These are phyloP conservation scores for Pristionchus exspectatus DNA, from an alignment of 2,888 invertebrate species.

Conservation along the genomic window DNA sequence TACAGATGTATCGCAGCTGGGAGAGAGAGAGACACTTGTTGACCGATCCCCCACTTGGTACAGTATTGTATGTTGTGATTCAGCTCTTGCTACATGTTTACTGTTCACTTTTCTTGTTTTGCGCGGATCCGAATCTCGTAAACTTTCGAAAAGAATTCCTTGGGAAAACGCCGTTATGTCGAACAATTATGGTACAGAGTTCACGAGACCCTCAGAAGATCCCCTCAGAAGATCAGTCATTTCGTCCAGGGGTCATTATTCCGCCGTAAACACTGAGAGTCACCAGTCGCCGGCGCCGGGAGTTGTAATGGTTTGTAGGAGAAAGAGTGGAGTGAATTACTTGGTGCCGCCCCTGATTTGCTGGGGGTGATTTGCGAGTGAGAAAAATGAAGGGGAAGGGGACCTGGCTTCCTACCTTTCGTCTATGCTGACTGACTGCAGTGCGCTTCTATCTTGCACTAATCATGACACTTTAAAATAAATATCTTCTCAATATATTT, in stretches of 20 bases:
- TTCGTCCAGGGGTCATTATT: conserved; percentile 9
- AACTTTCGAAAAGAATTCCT: no score
- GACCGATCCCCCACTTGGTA: background rate
- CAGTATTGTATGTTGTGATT: background rate
- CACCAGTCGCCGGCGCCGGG: background rate
- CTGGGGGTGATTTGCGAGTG: conserved; percentile 31
- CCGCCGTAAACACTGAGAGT: background rate
- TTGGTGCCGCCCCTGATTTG: background rate
- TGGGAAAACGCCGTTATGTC: no score
- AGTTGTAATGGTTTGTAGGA: conserved; percentile 19
- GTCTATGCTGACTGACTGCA: background rate
- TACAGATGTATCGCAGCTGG: conserved; percentile 23
- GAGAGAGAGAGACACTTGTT: background rate
- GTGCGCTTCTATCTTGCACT: no score
- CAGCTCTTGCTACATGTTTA: background rate
- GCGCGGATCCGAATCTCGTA: no score
- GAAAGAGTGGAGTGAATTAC: background rate
- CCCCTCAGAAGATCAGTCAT: background rate
- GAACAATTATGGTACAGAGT: no score
- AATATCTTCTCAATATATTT: no score
- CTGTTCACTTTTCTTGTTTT: background rate
- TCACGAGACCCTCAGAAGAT: no score
- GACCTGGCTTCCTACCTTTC: background rate
- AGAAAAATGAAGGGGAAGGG: background rate
- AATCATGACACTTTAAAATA: no score